Evolutionary conservation across 1,140 invertebrate genomes (phyloP), one percentile per base, ranked within the genome.

Genomic region (Drosophila sucinea): DNA sequence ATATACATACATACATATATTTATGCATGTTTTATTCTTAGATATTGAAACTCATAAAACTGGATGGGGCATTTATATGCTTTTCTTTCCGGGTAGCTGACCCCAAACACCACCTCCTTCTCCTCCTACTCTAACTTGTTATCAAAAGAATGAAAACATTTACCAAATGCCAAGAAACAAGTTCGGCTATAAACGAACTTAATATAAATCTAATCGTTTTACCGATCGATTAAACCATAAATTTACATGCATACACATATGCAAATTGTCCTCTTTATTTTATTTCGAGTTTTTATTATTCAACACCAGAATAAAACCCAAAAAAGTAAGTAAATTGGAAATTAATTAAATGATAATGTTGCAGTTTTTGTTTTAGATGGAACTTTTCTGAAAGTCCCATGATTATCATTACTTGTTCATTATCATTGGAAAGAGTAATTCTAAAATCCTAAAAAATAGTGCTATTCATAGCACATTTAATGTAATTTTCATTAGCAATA

Each of bases 11-110:
- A 44, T 44, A 17, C 4, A 10, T n/a, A 44, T 44, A 51, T 51
- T 51, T 51, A 51, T 51, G 40, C 40, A 85, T 84, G 77, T 67
- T 63, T 63, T 80, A 73, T 74, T 72, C 67, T 72, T 64, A 82
- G 79, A 81, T 78, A 71, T 78, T 74, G 67, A 67, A 71, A 56
- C 63, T 70, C 70, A 78, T 62, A 81, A 75, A 81, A 75, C 67
- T 83, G 76, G 64, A 82, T 82, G 80, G 70, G 11, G 11, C 25
- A 10, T 51, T 56, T 56, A 29, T 56, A 38, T 65, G 60, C 69
- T 73, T 77, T 73, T 81, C 78, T 81, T 79, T 79, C 77, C 77
- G 77, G 73, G 77, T 77, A 44, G 23, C 23, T 51, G 44, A 51
- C 17, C 56, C 11, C 56, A 58, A 38, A 30, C 38, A 40, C 17